Base-by-base conservation (phyloP, 2,113 vertebrate genomes). In the Onychorhynchus coronatus region DNA sequence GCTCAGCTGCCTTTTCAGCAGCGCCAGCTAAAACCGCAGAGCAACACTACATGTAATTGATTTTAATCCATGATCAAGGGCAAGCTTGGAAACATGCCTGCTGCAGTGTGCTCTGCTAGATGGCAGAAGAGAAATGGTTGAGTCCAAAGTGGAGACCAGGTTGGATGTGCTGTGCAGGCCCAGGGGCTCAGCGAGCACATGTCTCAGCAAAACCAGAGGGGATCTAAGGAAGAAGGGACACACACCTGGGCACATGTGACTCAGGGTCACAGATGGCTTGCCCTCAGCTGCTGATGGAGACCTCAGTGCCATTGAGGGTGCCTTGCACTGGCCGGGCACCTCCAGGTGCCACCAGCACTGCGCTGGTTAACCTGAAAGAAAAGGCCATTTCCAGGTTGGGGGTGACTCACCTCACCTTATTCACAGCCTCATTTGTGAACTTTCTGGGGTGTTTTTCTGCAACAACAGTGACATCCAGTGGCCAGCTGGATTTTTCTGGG, bases 401-500 rank as follows among this genome's bases (percentile, higher is more conserved):
- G 16, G 80, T 42, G 56, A 62, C 37, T 73, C 61, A 13, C 39
- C 79, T 88, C 82, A 37, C 56, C 80, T 91, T 82, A 73, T 9
- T 88, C 53, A 10, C 70, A 87, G 92, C 80, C 94, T 23, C 88
- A 87, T 70, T 94, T 89, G 80, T 92, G 86, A 87, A 70, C 86
- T 50, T 91, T 49, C 1, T 3, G 24, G 3, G 27, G 4, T 35
- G 74, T 75, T 96, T 96, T 89, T 85, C 93, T 96, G 95, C 91
- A 95, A 8, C 96, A 96, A 95, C 95, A 96, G 86, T 95, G 96
- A 97, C 96, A 96, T 87, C 95, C 93, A 94, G 96, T 92, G 96
- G 96, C 53, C 91, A 73, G 56, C 23, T 76, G 56, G 15, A 31
- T 78, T 91, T 95, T 89, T 53, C 65, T 84, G 55, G 37, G 58